phyloP scores from a whole-genome alignment of 2,797 vertebrate species.

The Trachurus trachurus region DNA sequence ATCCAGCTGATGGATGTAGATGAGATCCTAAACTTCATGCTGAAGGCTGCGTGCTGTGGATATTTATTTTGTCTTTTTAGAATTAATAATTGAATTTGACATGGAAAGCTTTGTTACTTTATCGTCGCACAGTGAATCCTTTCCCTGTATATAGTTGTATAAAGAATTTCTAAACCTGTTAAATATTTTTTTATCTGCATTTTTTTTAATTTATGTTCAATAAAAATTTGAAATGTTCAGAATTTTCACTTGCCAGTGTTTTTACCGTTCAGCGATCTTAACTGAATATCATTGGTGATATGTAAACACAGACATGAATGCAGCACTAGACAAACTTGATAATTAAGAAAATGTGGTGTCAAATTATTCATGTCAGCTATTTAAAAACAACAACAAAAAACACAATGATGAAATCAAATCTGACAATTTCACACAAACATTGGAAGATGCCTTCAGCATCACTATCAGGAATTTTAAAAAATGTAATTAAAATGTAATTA shows the following conservation, averaged over 20 bases:
- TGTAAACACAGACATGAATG: background rate
- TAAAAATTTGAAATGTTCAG: slow-evolving; percentile 86
- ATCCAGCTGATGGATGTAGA: slow-evolving; percentile 37
- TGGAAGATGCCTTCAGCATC: no score
- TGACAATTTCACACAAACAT: background rate
- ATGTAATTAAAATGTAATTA: no score
- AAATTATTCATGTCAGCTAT: no score
- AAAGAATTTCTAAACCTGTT: slow-evolving; percentile 93
- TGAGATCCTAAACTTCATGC: slow-evolving; percentile 5
- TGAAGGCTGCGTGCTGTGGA: slow-evolving; percentile 52
- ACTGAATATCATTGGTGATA: background rate
- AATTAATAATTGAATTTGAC: slow-evolving; percentile 44
- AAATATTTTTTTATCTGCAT: slow-evolving; percentile 91
- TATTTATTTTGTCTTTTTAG: slow-evolving; percentile 36
- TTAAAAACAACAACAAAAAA: background rate
- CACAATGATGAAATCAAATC: background rate
- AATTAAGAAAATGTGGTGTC: no score
- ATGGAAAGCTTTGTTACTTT: slow-evolving; percentile 60
- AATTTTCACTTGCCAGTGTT: slow-evolving; percentile 27
- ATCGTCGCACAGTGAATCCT: slow-evolving; percentile 57
- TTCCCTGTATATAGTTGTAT: slow-evolving; percentile 92
- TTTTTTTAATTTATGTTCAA: slow-evolving; percentile 90
- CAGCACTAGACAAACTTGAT: background rate
- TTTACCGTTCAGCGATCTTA: background rate
- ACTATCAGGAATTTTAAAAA: background rate